A percentile compares a stretch with the other conserved stretches of the same genome.
Evolutionary conservation across 2,888 invertebrate species (phyloP).

Genomic region (Drosophila infuscata): DNA sequence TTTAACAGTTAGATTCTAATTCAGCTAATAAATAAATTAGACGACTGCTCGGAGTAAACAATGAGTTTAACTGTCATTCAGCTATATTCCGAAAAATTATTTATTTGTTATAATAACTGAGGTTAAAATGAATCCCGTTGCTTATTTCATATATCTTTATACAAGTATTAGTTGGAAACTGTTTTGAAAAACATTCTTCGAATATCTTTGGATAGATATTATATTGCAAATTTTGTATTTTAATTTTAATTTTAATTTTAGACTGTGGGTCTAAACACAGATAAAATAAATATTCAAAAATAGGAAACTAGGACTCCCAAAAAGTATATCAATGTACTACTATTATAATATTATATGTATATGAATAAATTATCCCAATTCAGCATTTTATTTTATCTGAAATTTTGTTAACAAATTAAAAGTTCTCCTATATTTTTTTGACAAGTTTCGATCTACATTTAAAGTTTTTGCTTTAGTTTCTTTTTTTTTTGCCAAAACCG

Average conservation of each 20-base stretch:
- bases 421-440: background rate
- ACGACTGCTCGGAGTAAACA: background rate
- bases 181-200: background rate
- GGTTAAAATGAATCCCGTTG: background rate
- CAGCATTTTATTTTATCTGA: background rate
- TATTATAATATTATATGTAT: background rate
- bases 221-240: background rate
- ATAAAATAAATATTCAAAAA: background rate
- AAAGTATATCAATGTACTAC: background rate
- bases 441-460: background rate
- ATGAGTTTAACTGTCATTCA: background rate
- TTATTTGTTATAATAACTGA: background rate
- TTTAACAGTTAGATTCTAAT: slow-evolving; percentile 1
- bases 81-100: background rate
- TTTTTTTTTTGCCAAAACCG: background rate
- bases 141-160: no score
- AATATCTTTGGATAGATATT: background rate
- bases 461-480: background rate
- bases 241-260: no score
- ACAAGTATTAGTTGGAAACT: background rate
- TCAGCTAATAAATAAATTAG: slow-evolving; percentile 29
- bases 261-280: no score
- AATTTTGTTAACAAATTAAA: background rate
- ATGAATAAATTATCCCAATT: background rate
- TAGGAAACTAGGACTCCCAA: background rate